Base-by-base conservation (phyloP, 2,797 vertebrate genomes). In the Fratercula arctica region DNA sequence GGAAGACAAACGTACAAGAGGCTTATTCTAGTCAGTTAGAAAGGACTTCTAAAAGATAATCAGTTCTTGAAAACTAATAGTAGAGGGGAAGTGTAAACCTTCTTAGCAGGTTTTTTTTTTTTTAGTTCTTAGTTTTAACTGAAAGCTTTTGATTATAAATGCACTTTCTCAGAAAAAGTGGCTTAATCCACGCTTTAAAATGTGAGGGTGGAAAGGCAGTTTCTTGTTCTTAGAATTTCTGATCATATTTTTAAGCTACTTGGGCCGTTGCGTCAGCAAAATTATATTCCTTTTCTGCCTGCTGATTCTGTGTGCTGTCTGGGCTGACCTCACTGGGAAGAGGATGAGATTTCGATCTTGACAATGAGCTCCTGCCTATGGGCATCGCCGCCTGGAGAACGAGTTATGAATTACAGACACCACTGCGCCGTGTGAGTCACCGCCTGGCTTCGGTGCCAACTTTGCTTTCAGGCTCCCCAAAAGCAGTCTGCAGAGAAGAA, bases 371-470 rank as follows among this genome's bases (percentile, higher is more conserved):
- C 51, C 37, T 59, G 51, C 60, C 48, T 3, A 0, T 3, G 80
- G 56, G 39, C 16, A 35, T 2, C 0, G 56, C 56, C n/a, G 20
- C 83, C 80, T 28, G 77, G 25, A n/a, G 54, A 1, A 3, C 0
- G 14, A 61, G 46, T 4, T 29, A 45, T 5, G 25, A 41, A 9
- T 43, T 14, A 4, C 39, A 18, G 63, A 1, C 10, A 10, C 1
- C 1, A 2, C 76, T 26, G 79, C 6, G 0, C 39, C 2, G 10
- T 18, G 33, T 28, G 81, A 69, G 72, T 50, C 81, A 39, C 39
- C 1, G 43, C 11, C 33, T 31, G 66, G 60, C 66, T 54, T 2
- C 1, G n/a, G 13, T 7, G 82, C 70, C 67, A 10, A 0, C 17
- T 12, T 28, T 6, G 31, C 9, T 19, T 5, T 21, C 10, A 31